Evolutionary conservation across 1,140 invertebrate species (phyloP), one percentile per base, ranked within the genome.

Genomic region (Zaprionus taronus): DNA sequence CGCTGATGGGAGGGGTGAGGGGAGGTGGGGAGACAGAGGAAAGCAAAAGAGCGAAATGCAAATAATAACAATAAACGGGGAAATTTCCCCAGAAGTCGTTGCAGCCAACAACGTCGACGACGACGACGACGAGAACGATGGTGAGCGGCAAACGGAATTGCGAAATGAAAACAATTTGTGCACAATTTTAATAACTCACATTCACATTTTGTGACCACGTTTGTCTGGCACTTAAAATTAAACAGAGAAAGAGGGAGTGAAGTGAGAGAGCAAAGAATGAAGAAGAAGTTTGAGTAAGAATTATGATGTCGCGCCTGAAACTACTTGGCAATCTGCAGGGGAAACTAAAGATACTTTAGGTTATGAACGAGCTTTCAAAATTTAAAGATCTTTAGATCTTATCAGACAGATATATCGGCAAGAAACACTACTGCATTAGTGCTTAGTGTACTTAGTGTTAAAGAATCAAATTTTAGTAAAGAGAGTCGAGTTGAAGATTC

Each of bases 111-210:
- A 58, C 41, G 49, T 26, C 36, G 12, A 12, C 12, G 20, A 22
- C 26, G 24, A 14, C 14, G 38, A n/a, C 24, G 34, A 2, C 41
- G 44, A 17, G 11, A 31, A n/a, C 9, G 61, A 34, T 31, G 71
- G 64, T 58, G 58, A 51, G 61, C n/a, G 47, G 63, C 71, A 67
- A 80, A 75, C 77, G 77, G 78, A 72, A 80, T 76, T 65, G 71
- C 76, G 71, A 79, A 83, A 76, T 83, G 80, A 70, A 76, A 83
- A 80, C 77, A 83, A 83, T 83, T 83, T 72, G 67, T 64, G 58
- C 57, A 72, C 77, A 79, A 80, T 83, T 83, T 83, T 83, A 83
- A 83, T 83, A 83, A 83, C 80, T 83, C 77, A 79, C 56, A 58
- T 58, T 58, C 80, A 76, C 80, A 82, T 82, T 82, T 81, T 82